Percentiles rank a stretch among this genome's conserved stretches.
Evolutionary conservation across 2,113 vertebrate species (phyloP).

Genomic region (Meleagris gallopavo): DNA sequence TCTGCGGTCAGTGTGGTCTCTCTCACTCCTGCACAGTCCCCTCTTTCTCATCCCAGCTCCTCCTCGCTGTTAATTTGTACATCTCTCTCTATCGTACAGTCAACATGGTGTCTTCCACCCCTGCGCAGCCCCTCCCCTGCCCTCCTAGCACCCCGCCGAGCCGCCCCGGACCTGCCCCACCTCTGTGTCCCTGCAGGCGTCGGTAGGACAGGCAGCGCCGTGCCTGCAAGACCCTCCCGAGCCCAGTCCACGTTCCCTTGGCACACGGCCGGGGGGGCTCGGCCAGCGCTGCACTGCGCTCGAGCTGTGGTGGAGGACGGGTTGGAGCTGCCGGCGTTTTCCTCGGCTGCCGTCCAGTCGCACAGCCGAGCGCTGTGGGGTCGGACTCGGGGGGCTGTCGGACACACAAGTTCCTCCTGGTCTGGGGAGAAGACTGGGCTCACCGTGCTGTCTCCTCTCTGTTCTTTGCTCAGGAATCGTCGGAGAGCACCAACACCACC

Average conservation of each 20-base stretch:
- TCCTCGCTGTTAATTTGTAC: conserved; percentile 74
- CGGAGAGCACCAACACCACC: conserved; percentile 98
- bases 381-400: conserved; percentile 59
- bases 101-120: conserved; percentile 78
- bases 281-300: conserved; percentile 30
- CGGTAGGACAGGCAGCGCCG: conserved; percentile 65
- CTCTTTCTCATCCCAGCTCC: conserved; percentile 77
- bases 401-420: neutral
- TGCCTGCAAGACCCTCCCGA: conserved; percentile 54
- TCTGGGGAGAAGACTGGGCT: neutral
- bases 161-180: conserved; percentile 24
- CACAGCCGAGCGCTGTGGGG: conserved; percentile 61
- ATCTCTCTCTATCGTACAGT: conserved; percentile 74
- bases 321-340: conserved; percentile 59
- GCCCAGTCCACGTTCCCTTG: conserved; percentile 44
- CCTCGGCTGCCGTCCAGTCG: conserved; percentile 58
- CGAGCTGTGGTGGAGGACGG: conserved; percentile 62
- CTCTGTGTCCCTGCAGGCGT: conserved; percentile 60
- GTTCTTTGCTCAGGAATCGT: conserved; percentile 91
- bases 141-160: conserved; percentile 53
- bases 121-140: conserved; percentile 62
- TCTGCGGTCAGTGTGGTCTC: conserved; percentile 75
- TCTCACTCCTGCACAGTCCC: conserved; percentile 76
- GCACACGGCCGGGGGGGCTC: conserved; percentile 63
- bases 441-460: conserved; percentile 44